Percentiles rank a stretch among this genome's conserved stretches.
Evolutionary conservation across 2,113 vertebrate genomes (phyloP).

Genomic region (Zosterops japonicus): DNA sequence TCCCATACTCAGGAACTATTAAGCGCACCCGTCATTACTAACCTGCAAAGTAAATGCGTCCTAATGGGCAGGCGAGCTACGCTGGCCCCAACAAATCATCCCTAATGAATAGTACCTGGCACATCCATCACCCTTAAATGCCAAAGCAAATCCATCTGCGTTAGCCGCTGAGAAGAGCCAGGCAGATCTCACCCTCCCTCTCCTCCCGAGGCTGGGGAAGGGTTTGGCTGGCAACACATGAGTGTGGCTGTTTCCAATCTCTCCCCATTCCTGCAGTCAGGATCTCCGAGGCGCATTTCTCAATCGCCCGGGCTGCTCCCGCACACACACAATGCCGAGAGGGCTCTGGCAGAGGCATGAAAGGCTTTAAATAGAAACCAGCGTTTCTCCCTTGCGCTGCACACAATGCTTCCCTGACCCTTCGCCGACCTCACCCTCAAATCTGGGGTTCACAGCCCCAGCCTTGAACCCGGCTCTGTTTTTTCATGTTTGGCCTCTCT

Average conservation of each 20-base stretch:
- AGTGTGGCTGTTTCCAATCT: constrained; percentile 41
- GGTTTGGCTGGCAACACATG: not conserved
- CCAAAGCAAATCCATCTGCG: constrained; percentile 56
- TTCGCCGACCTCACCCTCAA: constrained; percentile 46
- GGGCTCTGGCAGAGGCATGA: not conserved
- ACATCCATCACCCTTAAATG: constrained; percentile 12
- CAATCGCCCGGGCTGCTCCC: constrained; percentile 29
- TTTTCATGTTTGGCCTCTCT: constrained; percentile 71
- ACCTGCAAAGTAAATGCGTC: constrained; percentile 61
- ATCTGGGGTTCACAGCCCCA: constrained; percentile 65
- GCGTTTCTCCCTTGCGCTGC: not conserved
- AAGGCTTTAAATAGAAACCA: constrained; percentile 51
- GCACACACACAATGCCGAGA: constrained; percentile 53
- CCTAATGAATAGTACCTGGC: constrained; percentile 64
- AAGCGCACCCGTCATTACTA: constrained; percentile 58
- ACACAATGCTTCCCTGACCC: constrained; percentile 45
- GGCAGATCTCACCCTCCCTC: not conserved
- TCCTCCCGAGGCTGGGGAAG: constrained; percentile 24
- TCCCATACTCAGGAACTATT: constrained; percentile 65
- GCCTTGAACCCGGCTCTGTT: constrained; percentile 67
- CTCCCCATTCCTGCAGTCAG: not conserved
- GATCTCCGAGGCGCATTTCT: not conserved
- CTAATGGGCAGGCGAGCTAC: constrained; percentile 52
- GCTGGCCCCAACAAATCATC: constrained; percentile 45
- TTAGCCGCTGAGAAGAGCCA: constrained; percentile 37